Conservation (phyloP, 2,797 vertebrate genomes). For the Melanotaenia boesemani region DNA sequence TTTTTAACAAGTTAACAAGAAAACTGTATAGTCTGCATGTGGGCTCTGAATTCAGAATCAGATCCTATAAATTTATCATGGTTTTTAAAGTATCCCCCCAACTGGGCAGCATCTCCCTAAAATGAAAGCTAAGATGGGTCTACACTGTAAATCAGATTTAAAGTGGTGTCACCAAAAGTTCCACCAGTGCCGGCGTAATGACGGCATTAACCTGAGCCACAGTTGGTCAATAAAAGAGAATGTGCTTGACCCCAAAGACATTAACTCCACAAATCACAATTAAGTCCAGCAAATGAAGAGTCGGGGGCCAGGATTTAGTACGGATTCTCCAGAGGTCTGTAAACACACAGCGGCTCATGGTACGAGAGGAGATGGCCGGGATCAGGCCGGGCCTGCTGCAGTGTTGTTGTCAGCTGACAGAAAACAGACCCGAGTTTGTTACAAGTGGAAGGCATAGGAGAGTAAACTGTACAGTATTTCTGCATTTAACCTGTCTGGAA, state of each 20-base stretch:
- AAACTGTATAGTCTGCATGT: conserved; percentile 25
- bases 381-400: conserved; percentile 35
- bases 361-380: conserved; percentile 49
- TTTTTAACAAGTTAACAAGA: conserved; percentile 4
- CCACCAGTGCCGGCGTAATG: background rate
- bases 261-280: conserved; percentile 53
- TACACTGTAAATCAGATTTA: conserved; percentile 14
- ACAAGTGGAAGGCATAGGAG: conserved; percentile 9
- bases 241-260: conserved; percentile 43
- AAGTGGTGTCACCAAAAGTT: conserved; percentile 2
- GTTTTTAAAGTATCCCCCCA: conserved; percentile 12
- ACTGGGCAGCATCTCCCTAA: conserved; percentile 13
- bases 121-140: conserved; percentile 15
- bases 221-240: conserved; percentile 35
- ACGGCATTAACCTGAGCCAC: conserved; percentile 23
- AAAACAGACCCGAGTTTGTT: conserved; percentile 40
- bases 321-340: conserved; percentile 41
- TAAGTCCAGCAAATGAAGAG: conserved; percentile 22
- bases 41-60: conserved; percentile 33
- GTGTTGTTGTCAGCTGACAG: conserved; percentile 47
- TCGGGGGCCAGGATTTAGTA: conserved; percentile 12
- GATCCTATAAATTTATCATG: conserved; percentile 1
- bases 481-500: conserved; percentile 17
- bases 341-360: conserved; percentile 40
- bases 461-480: conserved; percentile 21